Percentiles rank a stretch among this genome's conserved stretches.
phyloP scores from a whole-genome alignment of 2,113 vertebrate genomes.

The Ageneiosus marmoratus region DNA sequence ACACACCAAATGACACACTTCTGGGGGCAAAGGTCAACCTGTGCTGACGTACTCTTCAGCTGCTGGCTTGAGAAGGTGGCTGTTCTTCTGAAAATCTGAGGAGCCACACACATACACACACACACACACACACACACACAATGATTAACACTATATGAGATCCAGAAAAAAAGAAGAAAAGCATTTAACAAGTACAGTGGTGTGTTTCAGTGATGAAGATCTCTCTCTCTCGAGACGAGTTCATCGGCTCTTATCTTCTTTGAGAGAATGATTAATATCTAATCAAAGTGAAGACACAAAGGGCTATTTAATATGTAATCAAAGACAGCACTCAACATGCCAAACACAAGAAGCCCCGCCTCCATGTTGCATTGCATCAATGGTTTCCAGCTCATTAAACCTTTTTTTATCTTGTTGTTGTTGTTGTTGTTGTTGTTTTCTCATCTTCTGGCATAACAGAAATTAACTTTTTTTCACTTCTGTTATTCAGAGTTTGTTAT shows the following conservation, averaged over 20 bases:
- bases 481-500: slow-evolving; percentile 55
- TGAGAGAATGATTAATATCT: slow-evolving; percentile 82
- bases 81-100: slow-evolving; percentile 82
- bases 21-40: slow-evolving; percentile 58
- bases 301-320: slow-evolving; percentile 82
- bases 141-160: slow-evolving; percentile 69
- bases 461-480: slow-evolving; percentile 61
- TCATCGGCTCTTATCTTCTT: slow-evolving; percentile 63
- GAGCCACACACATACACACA: slow-evolving; percentile 67
- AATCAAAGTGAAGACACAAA: slow-evolving; percentile 80
- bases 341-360: slow-evolving; percentile 71
- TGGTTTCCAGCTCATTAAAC: slow-evolving; percentile 51
- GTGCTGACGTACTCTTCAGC: slow-evolving; percentile 61
- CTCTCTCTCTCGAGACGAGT: slow-evolving; percentile 65
- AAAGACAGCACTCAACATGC: slow-evolving; percentile 72
- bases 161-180: slow-evolving; percentile 53
- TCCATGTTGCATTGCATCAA: slow-evolving; percentile 67
- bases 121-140: slow-evolving; percentile 58
- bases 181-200: slow-evolving; percentile 48
- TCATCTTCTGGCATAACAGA: slow-evolving; percentile 70
- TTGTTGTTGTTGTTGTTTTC: slow-evolving; percentile 38
- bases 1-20: not conserved
- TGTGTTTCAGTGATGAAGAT: not conserved
- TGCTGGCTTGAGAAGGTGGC: slow-evolving; percentile 60
- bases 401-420: not conserved